Base-by-base conservation (phyloP, 2,113 vertebrate species). In the Azemiops feae region DNA sequence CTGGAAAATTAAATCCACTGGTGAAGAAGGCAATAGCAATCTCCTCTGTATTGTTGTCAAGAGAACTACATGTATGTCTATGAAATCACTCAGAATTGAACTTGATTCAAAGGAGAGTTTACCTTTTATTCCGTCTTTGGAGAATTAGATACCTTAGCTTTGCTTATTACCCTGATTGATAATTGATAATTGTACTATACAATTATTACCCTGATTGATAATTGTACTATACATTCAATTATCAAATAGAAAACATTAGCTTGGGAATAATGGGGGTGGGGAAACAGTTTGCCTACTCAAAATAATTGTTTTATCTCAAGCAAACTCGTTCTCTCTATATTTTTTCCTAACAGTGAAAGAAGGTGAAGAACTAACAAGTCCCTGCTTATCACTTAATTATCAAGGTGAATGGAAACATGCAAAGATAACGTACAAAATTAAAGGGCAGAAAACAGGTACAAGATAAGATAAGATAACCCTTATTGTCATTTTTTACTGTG, bases 391-490 rank as follows among this genome's bases (percentile, higher is more conserved):
- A 93, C 97, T 99, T 14, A 97, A 97, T 91, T 98, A 98, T 96
- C 97, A 96, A 64, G 98, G 98, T 3, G 97, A 98, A 6, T 99
- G 99, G 99, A 97, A 98, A 0, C 98, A 99, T 0, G 98, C 98
- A 4, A 98, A 99, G 53, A 94, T 98, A 52, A 85, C 96, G 0
- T 99, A 99, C 97, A 98, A 96, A 81, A 95, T 99, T 90, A 98
- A 97, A 92, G 99, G 99, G 58, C 98, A 98, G 97, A 98, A 98
- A 95, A 96, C 98, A 98, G 99, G 99, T 99, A 97, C 85, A 88
- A 95, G 54, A 64, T 88, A 47, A 45, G 45, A 47, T 47, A 47
- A 50, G 47, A 50, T 50, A 50, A 50, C 7, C 47, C 9, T 50
- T 50, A 50, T 50, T 50, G 47, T 50, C 47, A 50, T 50, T 50